Conservation (phyloP, 2,113 vertebrate genomes). For the Elachura formosa region DNA sequence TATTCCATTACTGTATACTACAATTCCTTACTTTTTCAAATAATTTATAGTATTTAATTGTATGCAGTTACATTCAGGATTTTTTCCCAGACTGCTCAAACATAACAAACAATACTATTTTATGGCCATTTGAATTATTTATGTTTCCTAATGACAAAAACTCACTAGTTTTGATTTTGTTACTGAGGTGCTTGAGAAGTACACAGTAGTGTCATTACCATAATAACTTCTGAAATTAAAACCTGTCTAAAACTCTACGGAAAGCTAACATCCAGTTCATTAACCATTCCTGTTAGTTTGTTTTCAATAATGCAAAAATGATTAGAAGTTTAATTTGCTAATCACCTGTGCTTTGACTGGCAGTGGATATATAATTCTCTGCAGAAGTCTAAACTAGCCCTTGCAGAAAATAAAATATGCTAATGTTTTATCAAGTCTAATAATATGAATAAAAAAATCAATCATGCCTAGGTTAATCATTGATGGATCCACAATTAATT, state of each 20-base stretch:
- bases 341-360: constrained; percentile 82
- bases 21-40: constrained; percentile 11
- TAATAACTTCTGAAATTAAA: constrained; percentile 83
- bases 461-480: constrained; percentile 72
- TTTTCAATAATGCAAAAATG: constrained; percentile 81
- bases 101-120: constrained; percentile 62
- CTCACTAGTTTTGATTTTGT: constrained; percentile 68
- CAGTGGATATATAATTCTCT: constrained; percentile 75
- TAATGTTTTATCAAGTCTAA: constrained; percentile 74
- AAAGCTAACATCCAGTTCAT: constrained; percentile 82
- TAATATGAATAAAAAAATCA: constrained; percentile 72
- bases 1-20: background rate
- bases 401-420: constrained; percentile 77
- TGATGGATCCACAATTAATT: constrained; percentile 77
- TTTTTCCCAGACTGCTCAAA: constrained; percentile 63
- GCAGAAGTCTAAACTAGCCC: constrained; percentile 81
- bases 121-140: constrained; percentile 73
- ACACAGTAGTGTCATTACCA: constrained; percentile 76
- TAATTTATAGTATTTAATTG: constrained; percentile 47
- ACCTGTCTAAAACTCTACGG: constrained; percentile 79
- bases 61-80: constrained; percentile 12
- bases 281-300: constrained; percentile 80
- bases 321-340: constrained; percentile 83
- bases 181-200: constrained; percentile 70
- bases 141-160: constrained; percentile 71